Conservation (phyloP, 1,140 invertebrate genomes). For the Whitmania pigra region DNA sequence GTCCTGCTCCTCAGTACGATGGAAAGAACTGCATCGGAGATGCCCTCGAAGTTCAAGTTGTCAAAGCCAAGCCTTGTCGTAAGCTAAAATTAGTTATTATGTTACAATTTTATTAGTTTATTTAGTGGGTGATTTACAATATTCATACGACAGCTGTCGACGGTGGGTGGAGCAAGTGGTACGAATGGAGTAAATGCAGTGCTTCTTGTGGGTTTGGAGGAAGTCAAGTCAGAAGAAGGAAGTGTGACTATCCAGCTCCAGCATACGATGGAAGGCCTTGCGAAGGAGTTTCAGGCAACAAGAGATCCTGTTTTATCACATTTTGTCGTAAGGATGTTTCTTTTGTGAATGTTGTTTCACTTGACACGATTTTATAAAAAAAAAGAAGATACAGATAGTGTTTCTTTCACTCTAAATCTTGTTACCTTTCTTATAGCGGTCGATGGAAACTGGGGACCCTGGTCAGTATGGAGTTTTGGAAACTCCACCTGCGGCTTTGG, state of each 20-base stretch:
- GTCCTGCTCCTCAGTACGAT: constrained; percentile 30
- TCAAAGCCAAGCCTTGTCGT: too few relatives aligned
- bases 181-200: constrained; percentile 31
- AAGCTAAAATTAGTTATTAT: too few relatives aligned
- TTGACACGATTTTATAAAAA: too few relatives aligned
- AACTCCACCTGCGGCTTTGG: constrained; percentile 54
- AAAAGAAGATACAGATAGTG: constrained; percentile 33
- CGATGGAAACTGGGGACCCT: constrained; percentile 45
- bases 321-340: too few relatives aligned
- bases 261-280: constrained; percentile 43
- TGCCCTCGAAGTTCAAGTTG: too few relatives aligned
- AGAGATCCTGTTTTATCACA: background rate
- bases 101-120: too few relatives aligned
- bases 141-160: background rate
- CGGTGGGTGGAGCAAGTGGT: constrained; percentile 29
- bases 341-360: too few relatives aligned
- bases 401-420: constrained; percentile 6
- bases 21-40: constrained; percentile 28
- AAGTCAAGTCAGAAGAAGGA: constrained; percentile 44
- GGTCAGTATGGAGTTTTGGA: constrained; percentile 36
- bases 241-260: constrained; percentile 54
- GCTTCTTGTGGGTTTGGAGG: constrained; percentile 17
- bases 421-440: constrained; percentile 15
- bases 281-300: background rate
- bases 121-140: too few relatives aligned